Evolutionary conservation across 1,140 invertebrate species (phyloP), one percentile per base, ranked within the genome.

Genomic region (Megalonaias nervosa): DNA sequence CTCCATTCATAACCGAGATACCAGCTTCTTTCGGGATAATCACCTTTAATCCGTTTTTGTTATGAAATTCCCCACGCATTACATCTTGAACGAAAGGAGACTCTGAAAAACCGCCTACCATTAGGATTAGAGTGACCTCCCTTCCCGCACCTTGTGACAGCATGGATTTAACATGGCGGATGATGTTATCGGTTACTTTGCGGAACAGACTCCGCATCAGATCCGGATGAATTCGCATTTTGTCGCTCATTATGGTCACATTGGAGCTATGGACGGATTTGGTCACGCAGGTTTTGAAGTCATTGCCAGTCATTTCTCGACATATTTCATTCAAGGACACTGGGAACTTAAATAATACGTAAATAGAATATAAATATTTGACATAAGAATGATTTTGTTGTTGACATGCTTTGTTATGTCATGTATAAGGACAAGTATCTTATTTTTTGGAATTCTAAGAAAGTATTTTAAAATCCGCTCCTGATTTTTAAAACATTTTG

Each of bases 61-160:
- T 62, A 2, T 11, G 55, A 61, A 77, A 77, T 21, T 71, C 61
- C 9, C 38, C 21, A 13, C 55, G 59, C 1, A 77, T 65, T 16
- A 59, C 58, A 16, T 77, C 13, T n/a, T 77, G 69, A n/a, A 77
- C 23, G 21, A 77, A 23, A 31, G 61, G 31, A 3, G 75, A 77
- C 57, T 77, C 67, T n/a, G 75, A 77, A 68, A 71, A 77, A 26
- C 75, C 75, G 5, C 75, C 75, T 1, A 67, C 73, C 73, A 74
- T 67, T 55, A 74, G 19, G 16, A 74, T 67, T 16, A 66, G n/a
- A 15, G 31, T 57, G 5, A 66, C 13, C n/a, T 67, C 48, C 13
- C 16, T 16, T 23, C n/a, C 26, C 9, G 57, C 67, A 16, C 12
- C 23, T 56, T 57, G 21, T 26, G 4, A 3, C 11, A 74, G 26